phyloP scores from a whole-genome alignment of 2,113 vertebrate species.

The Scomber scombrus region DNA sequence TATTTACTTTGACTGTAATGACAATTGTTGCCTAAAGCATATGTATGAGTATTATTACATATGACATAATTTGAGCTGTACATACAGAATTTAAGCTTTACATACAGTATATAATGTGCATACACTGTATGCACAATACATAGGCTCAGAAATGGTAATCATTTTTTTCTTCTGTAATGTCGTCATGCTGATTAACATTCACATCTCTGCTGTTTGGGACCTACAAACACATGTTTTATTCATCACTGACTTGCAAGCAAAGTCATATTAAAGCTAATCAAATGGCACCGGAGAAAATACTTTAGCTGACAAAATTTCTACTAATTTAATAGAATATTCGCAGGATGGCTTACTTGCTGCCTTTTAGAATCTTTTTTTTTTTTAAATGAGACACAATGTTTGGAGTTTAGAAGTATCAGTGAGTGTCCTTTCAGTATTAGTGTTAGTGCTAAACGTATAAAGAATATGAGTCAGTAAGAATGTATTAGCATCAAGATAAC shows the following conservation, averaged over 20 bases:
- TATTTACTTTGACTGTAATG: slow-evolving; percentile 25
- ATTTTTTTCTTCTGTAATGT: slow-evolving; percentile 59
- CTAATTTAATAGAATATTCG: slow-evolving; percentile 36
- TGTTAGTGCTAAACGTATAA: slow-evolving; percentile 40
- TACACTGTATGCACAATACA: neutral
- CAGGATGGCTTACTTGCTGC: neutral
- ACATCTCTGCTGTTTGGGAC: slow-evolving; percentile 46
- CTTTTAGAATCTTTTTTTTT: slow-evolving; percentile 23
- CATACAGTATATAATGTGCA: neutral
- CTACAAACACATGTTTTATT: slow-evolving; percentile 82
- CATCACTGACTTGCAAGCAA: slow-evolving; percentile 65
- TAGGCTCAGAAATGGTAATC: slow-evolving; percentile 33
- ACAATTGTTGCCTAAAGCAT: slow-evolving; percentile 14
- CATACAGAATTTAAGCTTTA: neutral
- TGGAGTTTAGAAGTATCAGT: slow-evolving; percentile 24
- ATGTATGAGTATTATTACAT: slow-evolving; percentile 19
- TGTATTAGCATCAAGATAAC: neutral
- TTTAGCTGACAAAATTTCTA: slow-evolving; percentile 45
- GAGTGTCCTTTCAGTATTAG: slow-evolving; percentile 4
- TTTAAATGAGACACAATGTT: slow-evolving; percentile 36
- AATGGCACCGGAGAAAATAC: slow-evolving; percentile 36
- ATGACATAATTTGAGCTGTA: slow-evolving; percentile 9
- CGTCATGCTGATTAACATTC: slow-evolving; percentile 70
- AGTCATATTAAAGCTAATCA: slow-evolving; percentile 57
- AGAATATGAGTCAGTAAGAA: slow-evolving; percentile 3